These are phyloP conservation scores for Parascotia fuliginaria DNA, from an alignment of 2,888 invertebrate species.

Conservation along the genomic window DNA sequence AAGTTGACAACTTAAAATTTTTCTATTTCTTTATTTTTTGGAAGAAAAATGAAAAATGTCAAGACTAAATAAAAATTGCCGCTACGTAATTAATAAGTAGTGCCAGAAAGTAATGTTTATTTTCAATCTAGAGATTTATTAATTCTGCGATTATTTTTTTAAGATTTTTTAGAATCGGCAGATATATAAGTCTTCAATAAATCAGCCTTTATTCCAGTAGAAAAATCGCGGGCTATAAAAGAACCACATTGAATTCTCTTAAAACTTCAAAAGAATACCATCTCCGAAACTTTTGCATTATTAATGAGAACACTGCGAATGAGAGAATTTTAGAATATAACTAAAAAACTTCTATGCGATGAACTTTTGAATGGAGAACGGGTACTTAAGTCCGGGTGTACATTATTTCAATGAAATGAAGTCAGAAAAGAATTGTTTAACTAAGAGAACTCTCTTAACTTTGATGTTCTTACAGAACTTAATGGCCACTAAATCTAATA, in stretches of 20 bases:
- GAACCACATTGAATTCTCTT: slow-evolving; percentile 19
- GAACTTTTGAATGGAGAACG: slow-evolving; percentile 34
- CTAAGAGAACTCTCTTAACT: slow-evolving; percentile 3
- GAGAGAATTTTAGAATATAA: slow-evolving; percentile 27
- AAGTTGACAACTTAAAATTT: too few species aligned
- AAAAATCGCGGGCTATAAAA: slow-evolving; percentile 6
- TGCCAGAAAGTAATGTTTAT: too few species aligned
- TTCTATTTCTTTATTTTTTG: too few species aligned
- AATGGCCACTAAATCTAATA: background rate
- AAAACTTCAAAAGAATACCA: slow-evolving; percentile 20
- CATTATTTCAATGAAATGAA: slow-evolving; percentile 21
- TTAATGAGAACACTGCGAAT: slow-evolving; percentile 36
- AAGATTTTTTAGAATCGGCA: too few species aligned
- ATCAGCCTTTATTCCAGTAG: too few species aligned
- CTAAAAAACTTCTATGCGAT: slow-evolving; percentile 31
- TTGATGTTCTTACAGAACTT: background rate
- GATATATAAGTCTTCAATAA: too few species aligned
- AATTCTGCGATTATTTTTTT: too few species aligned
- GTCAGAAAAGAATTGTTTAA: slow-evolving; percentile 13
- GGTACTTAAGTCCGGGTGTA: slow-evolving; percentile 17
- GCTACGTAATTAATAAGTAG: too few species aligned
- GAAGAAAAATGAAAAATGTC: too few species aligned
- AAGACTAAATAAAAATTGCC: too few species aligned
- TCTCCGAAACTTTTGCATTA: slow-evolving; percentile 39
- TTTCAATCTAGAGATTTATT: too few species aligned